phyloP scores from a whole-genome alignment of 37 sponge, comb jelly and placozoan genomes.

The Eunapius fragilis region DNA sequence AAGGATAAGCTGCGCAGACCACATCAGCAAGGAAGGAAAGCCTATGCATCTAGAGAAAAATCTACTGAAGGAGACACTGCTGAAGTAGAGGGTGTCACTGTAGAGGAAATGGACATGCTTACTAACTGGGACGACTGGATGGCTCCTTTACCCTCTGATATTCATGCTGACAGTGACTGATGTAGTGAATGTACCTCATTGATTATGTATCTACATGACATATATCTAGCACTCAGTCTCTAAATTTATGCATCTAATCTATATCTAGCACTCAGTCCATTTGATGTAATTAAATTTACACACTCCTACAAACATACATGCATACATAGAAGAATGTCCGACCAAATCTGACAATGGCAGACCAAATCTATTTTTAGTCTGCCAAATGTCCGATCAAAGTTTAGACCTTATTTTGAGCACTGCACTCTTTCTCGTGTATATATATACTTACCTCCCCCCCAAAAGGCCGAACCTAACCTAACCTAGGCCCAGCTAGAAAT shows the following conservation, averaged over 20 bases:
- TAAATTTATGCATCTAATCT: too few species aligned
- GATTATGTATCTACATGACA: too few species aligned
- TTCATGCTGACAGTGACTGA: neutral
- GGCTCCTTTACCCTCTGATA: neutral
- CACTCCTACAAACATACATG: neutral
- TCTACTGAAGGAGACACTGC: neutral
- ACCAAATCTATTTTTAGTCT: neutral
- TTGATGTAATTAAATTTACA: neutral
- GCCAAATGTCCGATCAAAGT: neutral
- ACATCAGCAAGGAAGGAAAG: slow-evolving; percentile 24
- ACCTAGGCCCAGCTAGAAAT: too few species aligned
- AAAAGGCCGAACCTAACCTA: too few species aligned
- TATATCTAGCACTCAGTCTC: too few species aligned
- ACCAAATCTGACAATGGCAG: neutral
- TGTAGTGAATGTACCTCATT: too few species aligned
- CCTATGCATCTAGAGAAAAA: neutral
- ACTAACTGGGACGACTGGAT: too few species aligned
- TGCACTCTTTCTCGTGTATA: too few species aligned
- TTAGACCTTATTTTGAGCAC: neutral
- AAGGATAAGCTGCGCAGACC: slow-evolving; percentile 50
- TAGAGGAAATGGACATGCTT: neutral
- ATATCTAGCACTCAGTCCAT: neutral
- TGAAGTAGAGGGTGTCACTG: neutral
- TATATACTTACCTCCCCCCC: too few species aligned
- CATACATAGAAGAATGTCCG: neutral